Evolutionary conservation across 2,797 vertebrate species (phyloP), one percentile per base, ranked within the genome.

Genomic region (Syngnathus rostellatus): DNA sequence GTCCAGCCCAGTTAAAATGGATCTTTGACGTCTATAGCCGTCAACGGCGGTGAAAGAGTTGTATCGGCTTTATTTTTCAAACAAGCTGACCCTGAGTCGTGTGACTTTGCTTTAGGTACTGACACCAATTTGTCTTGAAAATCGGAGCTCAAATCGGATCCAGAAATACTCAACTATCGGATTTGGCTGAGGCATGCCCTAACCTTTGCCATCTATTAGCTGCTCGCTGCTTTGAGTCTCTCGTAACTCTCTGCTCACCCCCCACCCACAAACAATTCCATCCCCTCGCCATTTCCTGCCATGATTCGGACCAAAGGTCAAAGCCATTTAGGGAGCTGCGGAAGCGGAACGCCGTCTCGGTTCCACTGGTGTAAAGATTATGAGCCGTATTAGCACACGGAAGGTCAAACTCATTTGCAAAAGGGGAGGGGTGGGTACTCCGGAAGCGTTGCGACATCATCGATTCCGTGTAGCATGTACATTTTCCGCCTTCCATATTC

Each of bases 281-380:
- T 61, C 69, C 68, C 81, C 82, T 75, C 67, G 74, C 71, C 75
- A 72, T 69, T 72, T 81, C 70, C 79, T 73, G 70, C 84, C 83
- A 76, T 81, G 77, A 62, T 81, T 77, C 77, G 73, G 73, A 64
- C 72, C 73, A 89, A 88, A 90, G 86, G 89, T 88, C 86, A 87
- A 87, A 90, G 85, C 83, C 80, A 87, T 90, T 90, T 88, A 81
- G 73, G 73, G 83, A 83, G 78, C 81, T 74, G 81, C 76, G 69
- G 80, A 75, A 73, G 71, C 72, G 64, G 63, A 72, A 63, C 75
- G 74, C 74, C 19, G 31, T 64, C 45, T 39, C 11, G 10, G 57
- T 59, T 63, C 12, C 23, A 10, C 10, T 25, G 21, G 9, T 48
- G 45, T 45, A 14, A 23, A 51, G 68, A 25, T 65, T 68, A 64